A percentile compares a stretch with the other conserved stretches of the same genome.
These are phyloP conservation scores for Cygnus buccinator DNA, from an alignment of 2,113 vertebrate genomes.

Conservation along the genomic window DNA sequence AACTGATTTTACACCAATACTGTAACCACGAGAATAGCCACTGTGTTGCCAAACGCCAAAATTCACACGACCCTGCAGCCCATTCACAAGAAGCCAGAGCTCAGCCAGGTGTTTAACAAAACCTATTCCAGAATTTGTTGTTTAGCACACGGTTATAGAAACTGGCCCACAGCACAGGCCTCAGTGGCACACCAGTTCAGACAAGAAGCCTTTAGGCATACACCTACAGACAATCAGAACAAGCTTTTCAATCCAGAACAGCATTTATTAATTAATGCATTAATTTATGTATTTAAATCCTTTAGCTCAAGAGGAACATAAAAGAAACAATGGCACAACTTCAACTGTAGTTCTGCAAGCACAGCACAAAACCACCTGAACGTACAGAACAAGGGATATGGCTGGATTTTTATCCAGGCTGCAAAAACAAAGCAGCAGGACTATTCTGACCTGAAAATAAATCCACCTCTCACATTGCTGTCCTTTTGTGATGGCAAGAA, in stretches of 20 bases:
- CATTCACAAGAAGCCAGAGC: not conserved
- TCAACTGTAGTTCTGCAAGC: not conserved
- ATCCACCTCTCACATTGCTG: not conserved
- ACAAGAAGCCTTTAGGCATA: not conserved
- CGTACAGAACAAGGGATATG: not conserved
- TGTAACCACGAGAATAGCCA: not conserved
- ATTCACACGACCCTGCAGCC: not conserved
- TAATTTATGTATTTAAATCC: not conserved
- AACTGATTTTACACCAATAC: not conserved
- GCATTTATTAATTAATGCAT: not conserved
- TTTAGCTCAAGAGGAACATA: not conserved
- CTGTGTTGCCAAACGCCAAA: not conserved
- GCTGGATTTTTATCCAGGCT: not conserved
- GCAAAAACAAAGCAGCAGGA: not conserved
- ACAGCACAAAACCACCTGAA: not conserved
- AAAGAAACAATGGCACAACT: not conserved
- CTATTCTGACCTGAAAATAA: not conserved
- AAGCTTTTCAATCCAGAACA: not conserved
- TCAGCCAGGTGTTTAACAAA: not conserved
- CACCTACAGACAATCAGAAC: not conserved
- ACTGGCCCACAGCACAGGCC: not conserved
- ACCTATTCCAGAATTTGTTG: not conserved
- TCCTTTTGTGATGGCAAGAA: not conserved
- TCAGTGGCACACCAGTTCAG: not conserved
- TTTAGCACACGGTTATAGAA: not conserved